These are phyloP conservation scores for Caenorhabditis doughertyi DNA, from an alignment of 2,888 invertebrate species.

Conservation along the genomic window DNA sequence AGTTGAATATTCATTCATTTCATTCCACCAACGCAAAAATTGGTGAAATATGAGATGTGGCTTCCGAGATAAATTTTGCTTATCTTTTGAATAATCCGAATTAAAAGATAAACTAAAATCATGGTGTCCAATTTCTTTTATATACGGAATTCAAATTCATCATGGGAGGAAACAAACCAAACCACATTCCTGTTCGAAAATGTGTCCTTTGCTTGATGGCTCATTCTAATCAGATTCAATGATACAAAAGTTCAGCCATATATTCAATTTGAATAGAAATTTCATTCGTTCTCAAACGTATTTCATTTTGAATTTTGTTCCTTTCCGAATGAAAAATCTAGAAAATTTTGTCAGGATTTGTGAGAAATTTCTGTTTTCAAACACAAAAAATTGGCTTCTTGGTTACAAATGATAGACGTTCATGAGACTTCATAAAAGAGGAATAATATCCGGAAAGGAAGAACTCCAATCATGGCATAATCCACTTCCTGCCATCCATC, in stretches of 20 bases:
- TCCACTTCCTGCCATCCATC: neutral
- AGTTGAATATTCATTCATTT: neutral
- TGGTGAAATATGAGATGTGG: neutral
- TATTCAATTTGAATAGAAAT: no score
- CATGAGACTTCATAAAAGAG: neutral
- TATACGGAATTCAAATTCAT: no score
- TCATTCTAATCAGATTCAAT: no score
- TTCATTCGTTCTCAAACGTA: no score
- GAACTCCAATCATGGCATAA: slow-evolving; percentile 30
- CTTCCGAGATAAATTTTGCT: slow-evolving; percentile 14
- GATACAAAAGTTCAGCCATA: no score
- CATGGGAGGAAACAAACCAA: neutral
- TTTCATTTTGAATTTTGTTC: no score
- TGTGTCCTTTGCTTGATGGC: no score
- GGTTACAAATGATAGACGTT: neutral
- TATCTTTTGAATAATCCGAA: slow-evolving; percentile 38
- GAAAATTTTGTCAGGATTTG: no score
- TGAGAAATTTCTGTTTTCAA: neutral
- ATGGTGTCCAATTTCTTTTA: no score
- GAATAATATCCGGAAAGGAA: slow-evolving; percentile 38
- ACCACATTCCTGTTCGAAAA: no score
- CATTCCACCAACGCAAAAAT: neutral
- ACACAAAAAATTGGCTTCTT: no score
- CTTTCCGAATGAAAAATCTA: no score
- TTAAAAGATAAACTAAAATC: slow-evolving; percentile 30